Conservation (phyloP, 1,140 invertebrate genomes). For the Meloidogyne exigua region DNA sequence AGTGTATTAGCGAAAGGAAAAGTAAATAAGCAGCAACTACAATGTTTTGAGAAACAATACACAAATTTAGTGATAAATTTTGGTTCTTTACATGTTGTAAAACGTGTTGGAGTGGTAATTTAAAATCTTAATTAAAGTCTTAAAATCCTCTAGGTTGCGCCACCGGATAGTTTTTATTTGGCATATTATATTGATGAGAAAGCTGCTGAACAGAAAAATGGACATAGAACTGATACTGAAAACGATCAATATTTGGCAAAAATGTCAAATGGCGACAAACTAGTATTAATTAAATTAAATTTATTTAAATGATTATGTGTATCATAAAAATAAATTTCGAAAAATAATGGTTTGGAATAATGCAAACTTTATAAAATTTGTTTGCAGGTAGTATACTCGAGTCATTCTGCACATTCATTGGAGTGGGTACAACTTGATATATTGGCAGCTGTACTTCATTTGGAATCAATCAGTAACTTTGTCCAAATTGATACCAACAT, state of each 20-base stretch:
- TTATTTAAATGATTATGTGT: neutral
- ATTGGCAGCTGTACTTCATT: slow-evolving; percentile 31
- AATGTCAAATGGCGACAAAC: slow-evolving; percentile 30
- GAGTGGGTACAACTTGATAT: slow-evolving; percentile 48
- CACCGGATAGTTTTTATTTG: slow-evolving; percentile 36
- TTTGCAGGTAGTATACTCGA: slow-evolving; percentile 47
- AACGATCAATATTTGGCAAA: slow-evolving; percentile 8
- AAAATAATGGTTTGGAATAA: neutral
- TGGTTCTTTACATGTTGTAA: slow-evolving; percentile 43
- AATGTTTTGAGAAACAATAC: slow-evolving; percentile 54
- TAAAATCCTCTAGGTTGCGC: slow-evolving; percentile 14
- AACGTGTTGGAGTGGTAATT: slow-evolving; percentile 42
- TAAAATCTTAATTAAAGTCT: slow-evolving; percentile 7
- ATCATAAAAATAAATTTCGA: too few relatives aligned
- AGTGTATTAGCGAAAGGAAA: neutral
- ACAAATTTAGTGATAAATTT: slow-evolving; percentile 45
- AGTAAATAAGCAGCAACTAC: neutral
- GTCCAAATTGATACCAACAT: too few relatives aligned
- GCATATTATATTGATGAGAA: slow-evolving; percentile 26
- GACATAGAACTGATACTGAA: neutral
- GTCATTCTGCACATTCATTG: slow-evolving; percentile 45
- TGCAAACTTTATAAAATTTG: slow-evolving; percentile 2
- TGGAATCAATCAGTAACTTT: slow-evolving; percentile 36
- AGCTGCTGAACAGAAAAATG: slow-evolving; percentile 20
- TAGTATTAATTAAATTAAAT: slow-evolving; percentile 24